Conservation (phyloP, 2,797 vertebrate genomes). For the Hydrolagus colliei region DNA sequence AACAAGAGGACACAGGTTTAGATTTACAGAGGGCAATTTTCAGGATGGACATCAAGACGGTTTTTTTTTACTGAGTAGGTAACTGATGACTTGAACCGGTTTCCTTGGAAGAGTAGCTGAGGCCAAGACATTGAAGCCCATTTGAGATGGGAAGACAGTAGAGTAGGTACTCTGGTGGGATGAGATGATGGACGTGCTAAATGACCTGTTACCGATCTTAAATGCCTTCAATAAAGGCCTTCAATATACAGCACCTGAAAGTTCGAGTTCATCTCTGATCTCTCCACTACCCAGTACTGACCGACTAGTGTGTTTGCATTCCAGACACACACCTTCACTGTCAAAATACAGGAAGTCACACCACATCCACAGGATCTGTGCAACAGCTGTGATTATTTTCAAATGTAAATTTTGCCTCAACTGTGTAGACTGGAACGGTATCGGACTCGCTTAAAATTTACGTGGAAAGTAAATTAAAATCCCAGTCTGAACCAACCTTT, state of each 20-base stretch:
- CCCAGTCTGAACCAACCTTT: too few species aligned
- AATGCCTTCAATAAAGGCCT: too few species aligned
- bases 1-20: too few species aligned
- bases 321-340: neutral
- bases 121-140: too few species aligned
- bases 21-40: too few species aligned
- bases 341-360: neutral
- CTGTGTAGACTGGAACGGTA: neutral
- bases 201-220: too few species aligned
- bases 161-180: too few species aligned
- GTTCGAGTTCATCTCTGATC: neutral
- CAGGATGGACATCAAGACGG: too few species aligned
- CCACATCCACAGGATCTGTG: conserved; percentile 12
- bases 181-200: too few species aligned
- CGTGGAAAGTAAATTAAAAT: neutral
- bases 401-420: conserved; percentile 16
- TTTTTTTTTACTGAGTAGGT: too few species aligned
- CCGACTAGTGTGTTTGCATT: neutral
- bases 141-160: neutral
- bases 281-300: neutral
- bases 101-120: too few species aligned
- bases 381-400: conserved; percentile 13
- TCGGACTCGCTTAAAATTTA: neutral
- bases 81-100: too few species aligned
- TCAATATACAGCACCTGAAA: neutral